Evolutionary conservation across 2,888 invertebrate genomes (phyloP), one percentile per base, ranked within the genome.

Genomic region (Diadromus collaris): DNA sequence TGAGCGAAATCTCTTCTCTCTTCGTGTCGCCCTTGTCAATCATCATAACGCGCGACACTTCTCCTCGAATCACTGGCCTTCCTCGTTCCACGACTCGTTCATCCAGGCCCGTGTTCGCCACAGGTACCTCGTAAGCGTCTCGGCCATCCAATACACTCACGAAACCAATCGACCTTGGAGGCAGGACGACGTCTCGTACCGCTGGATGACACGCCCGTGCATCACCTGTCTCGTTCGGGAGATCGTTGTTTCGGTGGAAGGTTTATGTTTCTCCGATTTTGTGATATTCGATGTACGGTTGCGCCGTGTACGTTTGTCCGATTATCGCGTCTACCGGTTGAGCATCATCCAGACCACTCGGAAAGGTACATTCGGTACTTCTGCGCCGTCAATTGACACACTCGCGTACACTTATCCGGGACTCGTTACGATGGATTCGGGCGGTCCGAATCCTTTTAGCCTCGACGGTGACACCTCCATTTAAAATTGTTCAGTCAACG

Each of bases 281-380:
- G 1, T 21, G 4, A 13, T 60, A 58, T 2, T 69, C 46, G 2
- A 69, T 44, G 0, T 58, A 2, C 3, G 24, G 38, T 6, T 32
- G n/a, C 16, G 48, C 70, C n/a, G 51, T 61, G 7, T 46, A 61
- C 0, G 70, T 24, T 10, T 61, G 70, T 4, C 51, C 51, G 1
- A 71, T 44, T 2, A 71, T 13, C 0, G 27, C n/a, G 5, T 71
- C 70, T 4, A 63, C 24, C 1, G 10, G 21, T 41, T 38, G 61
- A 4, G 41, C 24, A 24, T 71, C 24, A 13, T 71, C 61, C 13
- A 51, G 51, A 44, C 44, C 1, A 70, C 58, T 3, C 46, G 46
- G 4, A 70, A 4, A 2, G 4, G 7, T 6, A 70, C 21, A 5
- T 44, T 6, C 6, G 29, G 19, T 6, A 64, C 64, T 2, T 29